A percentile compares a stretch with the other conserved stretches of the same genome.
Conservation (phyloP, 1,140 invertebrate genomes). For the Chelonus insularis region DNA sequence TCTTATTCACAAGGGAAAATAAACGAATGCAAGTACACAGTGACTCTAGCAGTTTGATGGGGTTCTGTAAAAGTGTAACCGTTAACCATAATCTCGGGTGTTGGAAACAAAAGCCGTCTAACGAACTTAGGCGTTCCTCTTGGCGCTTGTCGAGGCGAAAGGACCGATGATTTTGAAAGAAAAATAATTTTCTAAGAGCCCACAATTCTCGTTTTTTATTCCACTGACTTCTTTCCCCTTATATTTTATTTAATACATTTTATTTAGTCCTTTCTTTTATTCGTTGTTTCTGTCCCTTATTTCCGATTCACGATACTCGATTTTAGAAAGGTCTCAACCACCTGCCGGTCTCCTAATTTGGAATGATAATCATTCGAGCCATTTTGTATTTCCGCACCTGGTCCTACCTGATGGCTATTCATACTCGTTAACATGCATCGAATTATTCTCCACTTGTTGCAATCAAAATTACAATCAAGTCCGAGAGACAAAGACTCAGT, state of each 20-base stretch:
- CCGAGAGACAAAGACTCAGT: neutral
- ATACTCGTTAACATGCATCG: conserved; percentile 26
- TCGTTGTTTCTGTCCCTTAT: neutral
- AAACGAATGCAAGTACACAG: no score
- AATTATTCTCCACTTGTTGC: conserved; percentile 5
- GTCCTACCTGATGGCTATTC: conserved; percentile 21
- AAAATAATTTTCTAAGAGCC: conserved; percentile 56
- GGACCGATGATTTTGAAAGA: conserved; percentile 54
- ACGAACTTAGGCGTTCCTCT: conserved; percentile 52
- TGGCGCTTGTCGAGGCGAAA: conserved; percentile 40
- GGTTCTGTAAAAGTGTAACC: conserved; percentile 39
- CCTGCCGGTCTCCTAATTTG: conserved; percentile 20
- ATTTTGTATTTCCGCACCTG: conserved; percentile 22
- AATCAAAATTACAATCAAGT: conserved; percentile 13
- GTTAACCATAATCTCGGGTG: conserved; percentile 29
- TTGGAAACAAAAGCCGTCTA: conserved; percentile 53
- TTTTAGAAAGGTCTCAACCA: neutral
- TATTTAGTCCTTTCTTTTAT: neutral
- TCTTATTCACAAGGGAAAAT: no score
- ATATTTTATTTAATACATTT: neutral
- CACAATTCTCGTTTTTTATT: conserved; percentile 17
- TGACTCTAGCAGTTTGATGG: no score
- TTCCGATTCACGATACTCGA: neutral
- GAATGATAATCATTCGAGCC: conserved; percentile 26
- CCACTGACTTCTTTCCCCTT: neutral